Evolutionary conservation across 2,888 invertebrate genomes (phyloP), one percentile per base, ranked within the genome.

Genomic region (Torymus tubicola): DNA sequence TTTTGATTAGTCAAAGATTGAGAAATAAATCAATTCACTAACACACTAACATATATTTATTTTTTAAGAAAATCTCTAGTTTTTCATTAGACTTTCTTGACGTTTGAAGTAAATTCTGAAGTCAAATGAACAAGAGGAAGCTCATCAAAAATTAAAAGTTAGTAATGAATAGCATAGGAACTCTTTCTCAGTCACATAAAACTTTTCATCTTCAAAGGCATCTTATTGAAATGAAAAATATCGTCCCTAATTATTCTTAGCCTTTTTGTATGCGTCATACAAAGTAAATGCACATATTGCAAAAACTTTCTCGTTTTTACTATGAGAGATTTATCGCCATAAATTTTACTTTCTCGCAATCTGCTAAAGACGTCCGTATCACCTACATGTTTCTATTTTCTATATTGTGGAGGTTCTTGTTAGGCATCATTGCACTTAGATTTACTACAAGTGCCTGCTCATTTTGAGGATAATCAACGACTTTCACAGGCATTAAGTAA

Each of bases 291-390:
- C 52, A 57, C 10, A 21, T 31, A 69, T 24, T 57, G 18, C 3
- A 70, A 50, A 42, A 65, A 70, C 77, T 78, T 78, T 78, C 77
- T 64, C 61, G 42, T 31, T 64, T 64, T 78, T 42, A 57, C 14
- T 16, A n/a, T 42, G 3, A n/a, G 31, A 24, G 24, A 70, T 78
- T 55, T 61, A 58, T 64, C 16, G 14, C 31, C 64, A 53, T 71
- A 64, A 78, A 71, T 71, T 65, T 78, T 70, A 78, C 77, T 78
- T 78, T 78, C 77, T 58, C 64, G 58, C 57, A 42, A 78, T 64
- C 65, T 50, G 8, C 50, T 63, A 71, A 70, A 64, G 24, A 58
- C 10, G 10, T 13, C 16, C 2, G 2, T 50, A 58, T 70, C 68
- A 68, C 58, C 65, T 60, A 50, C 42, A 60, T 53, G 61, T 77